Evolutionary conservation across 1,140 invertebrate genomes (phyloP).

Genomic region (Aphelinus atriplicis): DNA sequence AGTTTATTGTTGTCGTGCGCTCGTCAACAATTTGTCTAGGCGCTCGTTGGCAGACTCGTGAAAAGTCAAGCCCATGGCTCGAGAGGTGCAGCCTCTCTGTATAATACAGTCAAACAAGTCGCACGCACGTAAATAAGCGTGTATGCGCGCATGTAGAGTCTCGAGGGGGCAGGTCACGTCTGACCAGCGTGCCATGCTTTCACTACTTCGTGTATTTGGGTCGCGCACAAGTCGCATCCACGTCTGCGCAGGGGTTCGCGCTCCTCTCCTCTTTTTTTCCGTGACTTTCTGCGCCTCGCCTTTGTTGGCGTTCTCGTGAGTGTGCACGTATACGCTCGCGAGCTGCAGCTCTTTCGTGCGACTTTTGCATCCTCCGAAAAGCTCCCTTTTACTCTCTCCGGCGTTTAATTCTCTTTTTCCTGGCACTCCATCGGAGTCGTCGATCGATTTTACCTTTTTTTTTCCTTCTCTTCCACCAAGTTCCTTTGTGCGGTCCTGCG

Average conservation of each 20-base stretch:
- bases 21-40: slow-evolving; percentile 2
- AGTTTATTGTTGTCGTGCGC: not conserved
- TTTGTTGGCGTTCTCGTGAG: not conserved
- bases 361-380: not conserved
- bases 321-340: not conserved
- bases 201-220: slow-evolving; percentile 63
- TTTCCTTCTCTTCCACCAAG: too few relatives aligned
- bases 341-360: not conserved
- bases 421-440: too few relatives aligned
- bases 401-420: too few relatives aligned
- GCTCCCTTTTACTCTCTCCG: too few relatives aligned
- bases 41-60: not conserved
- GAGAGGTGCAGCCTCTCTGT: not conserved
- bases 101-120: too few relatives aligned
- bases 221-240: slow-evolving; percentile 55
- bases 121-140: too few relatives aligned
- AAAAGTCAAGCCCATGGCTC: slow-evolving; percentile 13
- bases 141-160: too few relatives aligned
- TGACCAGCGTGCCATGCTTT: slow-evolving; percentile 64
- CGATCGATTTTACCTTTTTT: too few relatives aligned
- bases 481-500: too few relatives aligned
- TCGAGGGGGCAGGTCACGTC: slow-evolving; percentile 48
- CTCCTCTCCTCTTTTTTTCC: slow-evolving; percentile 46
- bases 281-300: not conserved
- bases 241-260: slow-evolving; percentile 44